These are phyloP conservation scores for Hycleus cichorii DNA, from an alignment of 1,140 invertebrate genomes.

Conservation along the genomic window DNA sequence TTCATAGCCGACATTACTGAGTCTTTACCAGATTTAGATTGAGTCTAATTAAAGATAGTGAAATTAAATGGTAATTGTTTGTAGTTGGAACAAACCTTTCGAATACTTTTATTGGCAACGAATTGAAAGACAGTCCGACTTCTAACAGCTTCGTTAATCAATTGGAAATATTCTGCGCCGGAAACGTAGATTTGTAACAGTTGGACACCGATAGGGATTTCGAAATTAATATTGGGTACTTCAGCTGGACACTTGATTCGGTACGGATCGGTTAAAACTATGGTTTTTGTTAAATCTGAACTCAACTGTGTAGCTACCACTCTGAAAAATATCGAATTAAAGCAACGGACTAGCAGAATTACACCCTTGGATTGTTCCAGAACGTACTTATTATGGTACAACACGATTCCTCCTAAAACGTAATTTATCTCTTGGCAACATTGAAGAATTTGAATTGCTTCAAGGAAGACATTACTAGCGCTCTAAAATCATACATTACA, in stretches of 20 bases:
- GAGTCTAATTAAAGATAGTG: constrained; percentile 20
- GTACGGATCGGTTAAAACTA: constrained; percentile 73
- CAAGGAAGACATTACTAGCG: constrained; percentile 70
- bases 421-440: constrained; percentile 65
- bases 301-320: constrained; percentile 71
- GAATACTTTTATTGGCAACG: constrained; percentile 25
- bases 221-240: constrained; percentile 52
- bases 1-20: constrained; percentile 52
- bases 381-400: constrained; percentile 62
- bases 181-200: constrained; percentile 68
- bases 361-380: too few relatives aligned
- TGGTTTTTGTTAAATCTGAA: constrained; percentile 62
- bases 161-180: constrained; percentile 49
- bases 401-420: constrained; percentile 66
- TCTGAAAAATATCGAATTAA: constrained; percentile 40
- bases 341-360: too few relatives aligned
- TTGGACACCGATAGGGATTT: constrained; percentile 68
- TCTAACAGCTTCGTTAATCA: constrained; percentile 42
- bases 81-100: constrained; percentile 20
- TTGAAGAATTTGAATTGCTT: constrained; percentile 72
- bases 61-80: constrained; percentile 6
- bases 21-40: constrained; percentile 32
- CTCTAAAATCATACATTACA: constrained; percentile 49
- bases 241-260: constrained; percentile 72
- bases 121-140: constrained; percentile 22